Evolutionary conservation across 2,797 vertebrate species (phyloP).

Genomic region (Urocyon cinereoargenteus): DNA sequence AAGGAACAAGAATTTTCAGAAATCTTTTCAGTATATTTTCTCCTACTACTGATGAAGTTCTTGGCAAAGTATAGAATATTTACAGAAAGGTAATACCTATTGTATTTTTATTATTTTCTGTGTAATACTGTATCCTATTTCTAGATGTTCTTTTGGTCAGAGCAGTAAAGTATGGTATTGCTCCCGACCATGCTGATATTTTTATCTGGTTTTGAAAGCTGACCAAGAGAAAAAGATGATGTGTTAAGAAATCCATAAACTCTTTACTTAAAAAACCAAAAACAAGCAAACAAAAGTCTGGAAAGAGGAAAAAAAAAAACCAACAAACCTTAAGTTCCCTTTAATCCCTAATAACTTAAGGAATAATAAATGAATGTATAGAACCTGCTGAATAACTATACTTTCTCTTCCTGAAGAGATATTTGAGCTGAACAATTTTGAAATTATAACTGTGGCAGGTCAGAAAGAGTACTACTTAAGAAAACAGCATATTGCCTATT

Average conservation of each 20-base stretch:
- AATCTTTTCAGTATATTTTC: background rate
- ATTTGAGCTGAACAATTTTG: background rate
- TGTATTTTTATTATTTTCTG: background rate
- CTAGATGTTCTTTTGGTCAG: background rate
- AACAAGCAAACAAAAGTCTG: background rate
- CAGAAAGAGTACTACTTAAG: background rate
- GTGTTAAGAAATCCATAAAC: background rate
- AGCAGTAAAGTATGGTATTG: background rate
- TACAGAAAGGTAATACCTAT: background rate
- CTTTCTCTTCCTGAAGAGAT: background rate
- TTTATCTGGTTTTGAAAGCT: background rate
- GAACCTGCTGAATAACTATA: background rate
- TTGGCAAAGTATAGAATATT: background rate
- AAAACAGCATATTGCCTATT: background rate
- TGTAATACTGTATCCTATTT: background rate
- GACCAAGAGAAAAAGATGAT: background rate
- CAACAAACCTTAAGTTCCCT: background rate
- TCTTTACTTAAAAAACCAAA: background rate
- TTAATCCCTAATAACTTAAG: background rate
- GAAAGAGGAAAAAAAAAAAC: background rate
- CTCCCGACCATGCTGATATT: background rate
- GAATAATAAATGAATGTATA: background rate
- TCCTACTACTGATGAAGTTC: background rate
- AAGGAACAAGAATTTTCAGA: background rate
- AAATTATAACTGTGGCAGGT: background rate